Conservation (phyloP, 2,888 invertebrate genomes). For the Campoplex capitator region DNA sequence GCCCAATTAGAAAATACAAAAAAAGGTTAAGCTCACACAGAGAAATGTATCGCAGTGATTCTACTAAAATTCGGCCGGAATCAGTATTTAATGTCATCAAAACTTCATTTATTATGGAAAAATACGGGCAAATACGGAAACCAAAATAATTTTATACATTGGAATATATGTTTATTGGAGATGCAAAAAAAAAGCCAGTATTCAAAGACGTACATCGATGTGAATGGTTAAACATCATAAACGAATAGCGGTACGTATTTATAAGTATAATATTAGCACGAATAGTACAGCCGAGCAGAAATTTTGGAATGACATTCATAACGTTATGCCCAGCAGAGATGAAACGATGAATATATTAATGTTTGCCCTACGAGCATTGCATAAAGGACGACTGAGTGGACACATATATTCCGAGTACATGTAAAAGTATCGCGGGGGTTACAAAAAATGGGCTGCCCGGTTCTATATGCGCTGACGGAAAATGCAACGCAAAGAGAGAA, state of each 20-base stretch:
- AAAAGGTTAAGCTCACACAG: background rate
- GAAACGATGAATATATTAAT: slow-evolving; percentile 43
- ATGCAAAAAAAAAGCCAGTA: slow-evolving; percentile 9
- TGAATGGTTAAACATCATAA: background rate
- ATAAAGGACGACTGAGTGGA: slow-evolving; percentile 21
- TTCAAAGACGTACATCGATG: background rate
- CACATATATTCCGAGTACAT: background rate
- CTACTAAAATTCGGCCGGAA: background rate
- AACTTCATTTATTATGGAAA: too few species aligned
- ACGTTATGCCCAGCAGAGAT: slow-evolving; percentile 40
- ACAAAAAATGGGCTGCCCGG: slow-evolving; percentile 52
- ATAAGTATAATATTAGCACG: background rate
- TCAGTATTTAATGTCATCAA: background rate
- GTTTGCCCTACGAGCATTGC: slow-evolving; percentile 26
- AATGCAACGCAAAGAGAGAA: slow-evolving; percentile 9
- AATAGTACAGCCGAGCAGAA: slow-evolving; percentile 13
- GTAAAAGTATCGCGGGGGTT: slow-evolving; percentile 3
- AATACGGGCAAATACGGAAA: background rate
- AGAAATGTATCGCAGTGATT: background rate
- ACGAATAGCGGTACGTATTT: background rate
- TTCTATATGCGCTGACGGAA: slow-evolving; percentile 25
- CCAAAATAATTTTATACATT: background rate
- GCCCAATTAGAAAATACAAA: background rate
- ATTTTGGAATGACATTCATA: slow-evolving; percentile 52
- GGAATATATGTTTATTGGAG: background rate